Evolutionary conservation across 37 sponge, comb jelly and placozoan species (phyloP).

Genomic region (Spongilla lacustris): DNA sequence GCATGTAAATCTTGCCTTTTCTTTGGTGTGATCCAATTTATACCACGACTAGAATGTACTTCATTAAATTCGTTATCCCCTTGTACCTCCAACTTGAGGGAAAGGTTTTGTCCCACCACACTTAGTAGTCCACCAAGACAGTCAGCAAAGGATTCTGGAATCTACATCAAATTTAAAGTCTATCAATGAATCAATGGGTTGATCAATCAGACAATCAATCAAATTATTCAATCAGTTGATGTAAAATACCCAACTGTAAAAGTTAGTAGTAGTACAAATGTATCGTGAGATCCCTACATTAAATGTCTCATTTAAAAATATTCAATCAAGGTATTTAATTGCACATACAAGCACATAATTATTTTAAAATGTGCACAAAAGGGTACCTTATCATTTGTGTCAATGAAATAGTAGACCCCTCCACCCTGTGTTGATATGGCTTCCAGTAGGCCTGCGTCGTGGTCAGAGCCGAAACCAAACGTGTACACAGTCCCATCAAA

Average conservation of each 20-base stretch:
- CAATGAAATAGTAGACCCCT: conserved; percentile 93
- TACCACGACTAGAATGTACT: conserved; percentile 65
- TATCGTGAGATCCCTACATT: too few species aligned
- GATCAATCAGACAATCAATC: too few species aligned
- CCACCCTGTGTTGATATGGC: conserved; percentile 81
- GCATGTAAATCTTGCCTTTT: conserved; percentile 21
- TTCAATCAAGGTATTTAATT: too few species aligned
- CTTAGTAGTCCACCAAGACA: conserved; percentile 94
- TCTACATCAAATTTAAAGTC: conserved; percentile 8
- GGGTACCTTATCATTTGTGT: conserved; percentile 86
- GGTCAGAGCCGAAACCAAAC: conserved; percentile 93
- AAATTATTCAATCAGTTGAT: too few species aligned
- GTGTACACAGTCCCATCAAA: conserved; percentile 93
- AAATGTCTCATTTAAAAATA: too few species aligned
- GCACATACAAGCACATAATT: too few species aligned
- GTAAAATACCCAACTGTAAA: too few species aligned
- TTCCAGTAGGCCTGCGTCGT: conserved; percentile 77
- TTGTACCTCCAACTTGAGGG: conserved; percentile 52
- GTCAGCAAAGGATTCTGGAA: conserved; percentile 94
- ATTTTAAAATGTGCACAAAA: too few species aligned
- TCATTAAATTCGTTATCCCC: conserved; percentile 50
- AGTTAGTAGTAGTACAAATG: too few species aligned
- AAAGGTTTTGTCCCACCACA: conserved; percentile 91
- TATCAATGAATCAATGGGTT: not conserved
- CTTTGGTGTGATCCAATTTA: conserved; percentile 55